Conservation (phyloP, 2,113 vertebrate species). For the Eleginops maclovinus region DNA sequence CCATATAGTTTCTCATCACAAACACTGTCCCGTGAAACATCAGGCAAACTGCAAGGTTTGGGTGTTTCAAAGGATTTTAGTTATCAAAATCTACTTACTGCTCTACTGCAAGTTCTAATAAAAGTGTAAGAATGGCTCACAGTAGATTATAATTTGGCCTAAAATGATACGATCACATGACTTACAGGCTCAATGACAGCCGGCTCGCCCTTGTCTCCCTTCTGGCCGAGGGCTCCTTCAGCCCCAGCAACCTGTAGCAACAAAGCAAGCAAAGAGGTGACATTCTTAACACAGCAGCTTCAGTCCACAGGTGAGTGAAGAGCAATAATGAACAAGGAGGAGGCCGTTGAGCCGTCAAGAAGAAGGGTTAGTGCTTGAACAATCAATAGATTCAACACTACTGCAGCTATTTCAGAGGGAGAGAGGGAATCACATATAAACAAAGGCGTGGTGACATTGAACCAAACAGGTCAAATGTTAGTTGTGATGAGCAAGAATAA, state of each 20-base stretch:
- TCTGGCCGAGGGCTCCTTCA: constrained; percentile 88
- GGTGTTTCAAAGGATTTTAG: too few relatives aligned
- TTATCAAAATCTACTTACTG: too few relatives aligned
- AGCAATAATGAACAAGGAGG: constrained; percentile 12
- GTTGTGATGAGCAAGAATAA: constrained; percentile 30
- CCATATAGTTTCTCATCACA: constrained; percentile 24
- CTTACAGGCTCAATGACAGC: constrained; percentile 98
- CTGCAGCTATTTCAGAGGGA: constrained; percentile 16
- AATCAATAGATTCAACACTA: constrained; percentile 14
- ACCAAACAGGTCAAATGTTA: too few relatives aligned
- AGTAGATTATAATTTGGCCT: neutral
- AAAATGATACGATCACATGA: neutral
- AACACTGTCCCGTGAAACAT: neutral
- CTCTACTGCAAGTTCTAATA: neutral
- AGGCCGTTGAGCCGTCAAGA: constrained; percentile 5
- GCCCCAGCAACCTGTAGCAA: constrained; percentile 85
- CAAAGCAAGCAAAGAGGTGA: constrained; percentile 49
- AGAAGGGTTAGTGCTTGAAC: constrained; percentile 21
- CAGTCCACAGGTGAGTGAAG: constrained; percentile 4
- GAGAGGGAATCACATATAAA: constrained; percentile 20
- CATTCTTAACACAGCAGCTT: constrained; percentile 40
- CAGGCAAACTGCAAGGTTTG: neutral
- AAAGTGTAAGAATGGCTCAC: too few relatives aligned
- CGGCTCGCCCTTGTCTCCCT: constrained; percentile 96
- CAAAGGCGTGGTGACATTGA: too few relatives aligned